Evolutionary conservation across 2,888 invertebrate genomes (phyloP), one percentile per base, ranked within the genome.

Genomic region (Oxyteleia sp.): DNA sequence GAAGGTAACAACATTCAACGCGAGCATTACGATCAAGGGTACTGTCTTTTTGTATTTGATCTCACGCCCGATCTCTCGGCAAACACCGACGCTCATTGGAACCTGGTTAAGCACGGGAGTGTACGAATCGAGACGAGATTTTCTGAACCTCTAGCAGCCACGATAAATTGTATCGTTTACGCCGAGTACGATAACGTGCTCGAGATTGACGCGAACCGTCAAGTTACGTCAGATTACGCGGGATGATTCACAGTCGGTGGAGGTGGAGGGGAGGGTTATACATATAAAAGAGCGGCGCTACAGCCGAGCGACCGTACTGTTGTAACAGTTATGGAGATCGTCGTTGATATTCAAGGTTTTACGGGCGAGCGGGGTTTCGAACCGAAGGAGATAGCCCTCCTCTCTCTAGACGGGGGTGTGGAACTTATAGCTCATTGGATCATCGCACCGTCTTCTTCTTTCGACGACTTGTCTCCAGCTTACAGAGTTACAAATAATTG

Each of bases 121-220:
- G 55, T 90, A 5, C 66, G 89, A 18, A 57, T 90, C 4, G 87
- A 90, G 59, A 68, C 87, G 20, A 79, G 88, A 0, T 90, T 69
- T 84, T 2, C 2, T 2, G 66, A 86, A 49, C 84, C 87, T 8
- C 32, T 87, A 7, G 5, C 87, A 7, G 5, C 55, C 0, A 32
- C 57, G 0, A 23, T 71, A 2, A 71, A 86, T 57, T 86, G 86
- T 11, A 64, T 90, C 4, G 51, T 89, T 16, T 78, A 89, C 57
- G 85, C 87, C 0, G 90, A 90, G 68, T 90, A 86, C 47, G 88
- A 90, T 43, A 91, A 89, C 72, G 49, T 90, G 10, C 68, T 91
- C 11, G 88, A 90, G 72, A 88, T 90, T 4, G 88, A 89, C 49
- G 53, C 86, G 5, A 23, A 23, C 5, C 23, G 23, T 23, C 23